Percentiles rank a stretch among this genome's conserved stretches.
phyloP scores from a whole-genome alignment of 1,140 invertebrate genomes.

The Eciton burchellii region DNA sequence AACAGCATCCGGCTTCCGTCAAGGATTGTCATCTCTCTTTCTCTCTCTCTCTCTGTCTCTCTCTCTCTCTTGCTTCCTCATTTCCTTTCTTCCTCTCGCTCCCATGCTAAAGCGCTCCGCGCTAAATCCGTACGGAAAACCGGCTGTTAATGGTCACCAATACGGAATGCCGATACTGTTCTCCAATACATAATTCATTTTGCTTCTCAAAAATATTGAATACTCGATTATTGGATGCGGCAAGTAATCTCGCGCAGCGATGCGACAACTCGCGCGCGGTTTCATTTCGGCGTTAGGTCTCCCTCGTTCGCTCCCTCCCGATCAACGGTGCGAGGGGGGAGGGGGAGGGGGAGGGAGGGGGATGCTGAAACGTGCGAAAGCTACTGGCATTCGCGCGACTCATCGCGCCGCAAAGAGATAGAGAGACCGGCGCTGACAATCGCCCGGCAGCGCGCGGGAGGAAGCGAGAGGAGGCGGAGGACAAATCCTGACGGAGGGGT shows the following conservation, averaged over 20 bases:
- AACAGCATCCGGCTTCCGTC: slow-evolving; percentile 58
- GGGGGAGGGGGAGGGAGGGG: no score
- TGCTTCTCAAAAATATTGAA: no score
- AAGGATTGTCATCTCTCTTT: slow-evolving; percentile 40
- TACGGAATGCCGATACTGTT: no score
- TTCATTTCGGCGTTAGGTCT: slow-evolving; percentile 74
- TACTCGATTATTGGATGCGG: no score
- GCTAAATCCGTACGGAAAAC: no score
- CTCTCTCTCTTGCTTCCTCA: background rate
- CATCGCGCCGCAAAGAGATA: slow-evolving; percentile 55
- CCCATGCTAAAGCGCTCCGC: background rate
- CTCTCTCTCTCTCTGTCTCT: background rate
- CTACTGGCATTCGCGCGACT: slow-evolving; percentile 44
- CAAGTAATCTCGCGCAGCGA: no score
- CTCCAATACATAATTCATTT: no score
- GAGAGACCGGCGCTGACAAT: slow-evolving; percentile 66
- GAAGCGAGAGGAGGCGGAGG: slow-evolving; percentile 51
- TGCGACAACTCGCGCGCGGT: slow-evolving; percentile 30
- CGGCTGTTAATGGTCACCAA: no score
- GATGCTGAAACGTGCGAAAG: slow-evolving; percentile 64
- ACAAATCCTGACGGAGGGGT: slow-evolving; percentile 79
- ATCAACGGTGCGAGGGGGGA: no score
- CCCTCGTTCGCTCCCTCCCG: slow-evolving; percentile 66
- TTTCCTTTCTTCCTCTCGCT: background rate
- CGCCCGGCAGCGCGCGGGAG: slow-evolving; percentile 50